A percentile compares a stretch with the other conserved stretches of the same genome.
Evolutionary conservation across 2,888 invertebrate genomes (phyloP).

Genomic region (Hedychridium roseum): DNA sequence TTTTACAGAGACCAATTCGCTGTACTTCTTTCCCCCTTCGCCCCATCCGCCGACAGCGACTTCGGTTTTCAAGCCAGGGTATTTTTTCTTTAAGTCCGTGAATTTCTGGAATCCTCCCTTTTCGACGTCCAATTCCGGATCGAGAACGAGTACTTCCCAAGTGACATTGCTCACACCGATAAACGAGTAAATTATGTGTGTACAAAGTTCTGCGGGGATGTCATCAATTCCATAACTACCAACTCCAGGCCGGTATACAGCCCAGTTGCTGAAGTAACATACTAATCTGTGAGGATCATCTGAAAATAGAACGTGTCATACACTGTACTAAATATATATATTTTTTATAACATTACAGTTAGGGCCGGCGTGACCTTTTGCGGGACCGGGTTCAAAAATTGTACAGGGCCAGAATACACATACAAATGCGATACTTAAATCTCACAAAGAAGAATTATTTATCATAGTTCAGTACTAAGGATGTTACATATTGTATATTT

Average conservation of each 20-base stretch:
- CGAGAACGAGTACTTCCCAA: conserved; percentile 81
- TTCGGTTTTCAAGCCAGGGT: conserved; percentile 79
- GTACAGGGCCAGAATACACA: too few relatives aligned
- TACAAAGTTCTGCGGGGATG: conserved; percentile 82
- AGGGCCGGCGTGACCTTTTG: too few relatives aligned
- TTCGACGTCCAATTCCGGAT: conserved; percentile 81
- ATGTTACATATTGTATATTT: too few relatives aligned
- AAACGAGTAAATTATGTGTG: conserved; percentile 89
- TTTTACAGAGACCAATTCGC: conserved; percentile 79
- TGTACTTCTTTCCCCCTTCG: conserved; percentile 89
- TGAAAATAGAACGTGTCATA: too few relatives aligned
- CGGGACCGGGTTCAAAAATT: too few relatives aligned
- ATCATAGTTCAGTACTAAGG: too few relatives aligned
- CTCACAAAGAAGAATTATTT: too few relatives aligned
- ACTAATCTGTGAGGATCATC: conserved; percentile 62
- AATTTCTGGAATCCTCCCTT: conserved; percentile 82
- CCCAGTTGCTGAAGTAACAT: conserved; percentile 83
- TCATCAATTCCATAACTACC: conserved; percentile 87
- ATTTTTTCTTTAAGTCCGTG: conserved; percentile 73
- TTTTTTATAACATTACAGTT: too few relatives aligned
- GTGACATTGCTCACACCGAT: conserved; percentile 82
- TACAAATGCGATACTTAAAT: too few relatives aligned
- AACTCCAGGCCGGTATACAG: conserved; percentile 82
- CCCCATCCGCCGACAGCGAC: conserved; percentile 92
- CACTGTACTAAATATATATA: too few relatives aligned